These are phyloP conservation scores for Crocuta crocuta DNA, from an alignment of 2,113 vertebrate species.

Conservation along the genomic window DNA sequence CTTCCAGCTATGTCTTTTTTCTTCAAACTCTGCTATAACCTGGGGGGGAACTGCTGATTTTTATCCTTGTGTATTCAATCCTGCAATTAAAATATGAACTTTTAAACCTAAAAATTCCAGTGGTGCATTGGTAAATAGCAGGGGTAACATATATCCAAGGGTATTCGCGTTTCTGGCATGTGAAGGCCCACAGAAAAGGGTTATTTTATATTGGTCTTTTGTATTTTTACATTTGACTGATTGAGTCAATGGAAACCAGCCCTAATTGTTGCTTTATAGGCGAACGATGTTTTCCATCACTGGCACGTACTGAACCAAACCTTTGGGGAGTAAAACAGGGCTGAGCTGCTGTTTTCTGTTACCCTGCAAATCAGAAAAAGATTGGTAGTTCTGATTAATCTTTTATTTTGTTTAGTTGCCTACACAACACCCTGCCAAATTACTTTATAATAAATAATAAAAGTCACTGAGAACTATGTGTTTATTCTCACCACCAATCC, in stretches of 20 bases:
- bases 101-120: conserved; percentile 81
- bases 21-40: background rate
- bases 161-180: conserved; percentile 74
- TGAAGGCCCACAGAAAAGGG: conserved; percentile 72
- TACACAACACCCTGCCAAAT: conserved; percentile 84
- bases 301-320: conserved; percentile 88
- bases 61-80: conserved; percentile 61
- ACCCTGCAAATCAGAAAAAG: conserved; percentile 86
- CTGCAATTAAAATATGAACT: conserved; percentile 83
- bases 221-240: conserved; percentile 81
- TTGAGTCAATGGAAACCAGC: conserved; percentile 85
- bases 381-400: conserved; percentile 86
- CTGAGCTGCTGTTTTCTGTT: conserved; percentile 88
- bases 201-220: conserved; percentile 82
- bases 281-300: conserved; percentile 87
- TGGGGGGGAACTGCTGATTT: background rate
- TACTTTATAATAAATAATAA: conserved; percentile 86
- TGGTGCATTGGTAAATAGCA: conserved; percentile 71
- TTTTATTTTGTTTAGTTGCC: conserved; percentile 85
- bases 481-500: conserved; percentile 73
- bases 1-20: background rate
- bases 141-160: conserved; percentile 74
- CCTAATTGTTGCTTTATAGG: conserved; percentile 88
- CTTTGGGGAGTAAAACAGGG: conserved; percentile 83
- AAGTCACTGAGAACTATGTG: conserved; percentile 74